These are phyloP conservation scores for Heliconius sara DNA, from an alignment of 2,888 invertebrate genomes.

Conservation along the genomic window DNA sequence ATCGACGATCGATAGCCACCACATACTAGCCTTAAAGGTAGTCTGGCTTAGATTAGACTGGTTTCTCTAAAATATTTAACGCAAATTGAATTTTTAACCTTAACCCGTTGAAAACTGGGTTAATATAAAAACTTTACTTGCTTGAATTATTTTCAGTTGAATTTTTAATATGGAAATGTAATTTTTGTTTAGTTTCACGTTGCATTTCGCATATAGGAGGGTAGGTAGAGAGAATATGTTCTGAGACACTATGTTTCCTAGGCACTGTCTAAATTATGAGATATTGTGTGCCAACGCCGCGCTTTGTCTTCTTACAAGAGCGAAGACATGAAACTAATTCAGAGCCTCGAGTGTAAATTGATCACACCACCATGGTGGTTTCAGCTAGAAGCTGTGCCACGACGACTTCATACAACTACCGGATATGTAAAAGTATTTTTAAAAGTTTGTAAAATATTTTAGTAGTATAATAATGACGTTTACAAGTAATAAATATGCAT, in stretches of 20 bases:
- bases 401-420: no score
- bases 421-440: no score
- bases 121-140: slow-evolving; percentile 6
- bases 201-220: not conserved
- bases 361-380: no score
- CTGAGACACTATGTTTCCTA: not conserved
- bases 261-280: no score
- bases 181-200: not conserved
- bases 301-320: no score
- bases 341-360: no score
- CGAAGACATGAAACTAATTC: no score
- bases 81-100: slow-evolving; percentile 10
- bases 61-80: slow-evolving; percentile 11
- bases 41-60: slow-evolving; percentile 1
- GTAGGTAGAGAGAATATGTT: not conserved
- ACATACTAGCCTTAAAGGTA: slow-evolving; percentile 9
- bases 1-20: slow-evolving; percentile 13
- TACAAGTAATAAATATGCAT: no score
- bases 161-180: not conserved
- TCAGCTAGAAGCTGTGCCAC: no score
- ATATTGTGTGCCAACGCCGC: no score
- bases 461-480: no score
- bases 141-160: not conserved
- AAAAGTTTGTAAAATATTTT: no score
- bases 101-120: not conserved